Evolutionary conservation across 2,113 vertebrate genomes (phyloP).

Genomic region (Centrocercus urophasianus): DNA sequence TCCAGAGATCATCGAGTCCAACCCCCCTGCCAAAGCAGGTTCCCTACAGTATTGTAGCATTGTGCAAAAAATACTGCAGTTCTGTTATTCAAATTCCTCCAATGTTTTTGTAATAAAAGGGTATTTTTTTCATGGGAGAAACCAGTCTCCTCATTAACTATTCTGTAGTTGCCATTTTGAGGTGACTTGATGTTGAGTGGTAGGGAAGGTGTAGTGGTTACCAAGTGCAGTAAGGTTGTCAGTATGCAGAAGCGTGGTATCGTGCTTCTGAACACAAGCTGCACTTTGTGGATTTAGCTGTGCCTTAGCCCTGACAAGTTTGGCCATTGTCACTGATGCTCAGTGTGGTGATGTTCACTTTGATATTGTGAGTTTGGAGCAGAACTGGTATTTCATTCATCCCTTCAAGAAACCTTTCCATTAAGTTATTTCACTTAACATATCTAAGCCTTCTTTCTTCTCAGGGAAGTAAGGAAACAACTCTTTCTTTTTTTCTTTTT

Average conservation of each 20-base stretch:
- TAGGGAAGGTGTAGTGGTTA: neutral
- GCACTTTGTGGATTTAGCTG: fast-evolving
- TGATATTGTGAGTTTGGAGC: neutral
- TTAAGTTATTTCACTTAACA: neutral
- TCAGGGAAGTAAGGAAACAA: neutral
- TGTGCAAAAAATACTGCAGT: neutral
- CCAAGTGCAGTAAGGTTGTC: neutral
- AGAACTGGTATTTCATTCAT: neutral
- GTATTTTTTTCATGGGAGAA: neutral
- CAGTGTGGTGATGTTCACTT: neutral
- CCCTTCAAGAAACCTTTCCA: neutral
- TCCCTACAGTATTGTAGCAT: neutral
- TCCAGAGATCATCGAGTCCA: too few relatives aligned
- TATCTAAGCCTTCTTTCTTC: neutral
- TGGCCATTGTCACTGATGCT: neutral
- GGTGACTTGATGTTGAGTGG: neutral
- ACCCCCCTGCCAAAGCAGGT: too few relatives aligned
- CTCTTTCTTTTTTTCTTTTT: neutral
- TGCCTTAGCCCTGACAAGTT: neutral
- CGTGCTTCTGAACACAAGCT: neutral
- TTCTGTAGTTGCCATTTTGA: neutral
- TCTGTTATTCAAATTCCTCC: neutral
- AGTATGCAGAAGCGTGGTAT: neutral
- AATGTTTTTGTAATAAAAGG: too few relatives aligned
- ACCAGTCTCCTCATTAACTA: neutral